Base-by-base conservation (phyloP, 2,888 invertebrate genomes). In the Phymatocera aterrima region DNA sequence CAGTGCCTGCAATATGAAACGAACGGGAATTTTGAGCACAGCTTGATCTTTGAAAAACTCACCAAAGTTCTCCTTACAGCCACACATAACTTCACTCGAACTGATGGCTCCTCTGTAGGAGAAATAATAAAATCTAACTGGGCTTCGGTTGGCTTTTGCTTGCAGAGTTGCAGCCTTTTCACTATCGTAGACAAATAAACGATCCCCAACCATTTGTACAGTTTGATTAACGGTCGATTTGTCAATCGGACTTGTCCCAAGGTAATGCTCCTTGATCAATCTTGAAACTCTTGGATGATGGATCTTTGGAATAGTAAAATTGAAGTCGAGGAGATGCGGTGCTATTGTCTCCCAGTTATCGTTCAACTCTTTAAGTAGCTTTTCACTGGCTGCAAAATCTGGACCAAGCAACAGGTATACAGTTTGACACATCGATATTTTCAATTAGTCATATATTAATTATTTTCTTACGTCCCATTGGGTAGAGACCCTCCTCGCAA, bases 401-500 rank as follows among this genome's bases (percentile, higher is more conserved):
- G 68, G 24, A 68, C 15, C 24, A 68, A 18, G 15, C n/a, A 28
- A 5, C 2, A 15, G 28, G 24, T 43, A 24, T 12, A 24, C 18
- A 34, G 4, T 64, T 18, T 3, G 40, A 54, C n/a, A 4, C 18
- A 18, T 1, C 0, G 51, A 6, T 12, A n/a, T 5, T 51, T 40
- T 65, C 15, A 3, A 64, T 43, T 40, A 61, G 60, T 21, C n/a
- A 61, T 21, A 21, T 15, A 70, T 21, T 37, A 18, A 18, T 24
- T 12, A 51, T 37, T 48, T 15, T 28, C 82, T 89, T 90, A 95
- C 95, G 93, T 85, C 94, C 93, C 54, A 93, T 94, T 37, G 95
- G 95, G 84, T 94, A 95, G 24, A 95, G 91, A 78, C 96, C 96
- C 89, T 96, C 96, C 74, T 95, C 93, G 28, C 93, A 92, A 0